These are phyloP conservation scores for Dexiosoma caninum DNA, from an alignment of 2,888 invertebrate genomes.

Conservation along the genomic window DNA sequence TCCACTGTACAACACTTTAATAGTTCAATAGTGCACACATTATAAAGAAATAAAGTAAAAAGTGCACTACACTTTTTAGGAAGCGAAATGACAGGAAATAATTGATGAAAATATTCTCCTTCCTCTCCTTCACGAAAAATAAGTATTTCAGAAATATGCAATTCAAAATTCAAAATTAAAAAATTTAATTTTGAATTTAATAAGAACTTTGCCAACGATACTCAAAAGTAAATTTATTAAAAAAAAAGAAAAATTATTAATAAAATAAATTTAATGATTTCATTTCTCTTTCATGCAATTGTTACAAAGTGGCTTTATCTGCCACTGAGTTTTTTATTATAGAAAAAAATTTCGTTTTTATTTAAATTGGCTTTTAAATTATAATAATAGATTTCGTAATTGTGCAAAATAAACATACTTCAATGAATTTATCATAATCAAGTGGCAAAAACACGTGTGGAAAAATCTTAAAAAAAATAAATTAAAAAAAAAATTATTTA, in stretches of 20 bases:
- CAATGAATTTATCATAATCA: slow-evolving; percentile 25
- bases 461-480: not conserved
- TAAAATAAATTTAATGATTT: slow-evolving; percentile 25
- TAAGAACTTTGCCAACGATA: not conserved
- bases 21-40: too few species aligned
- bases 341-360: not conserved
- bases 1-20: too few species aligned
- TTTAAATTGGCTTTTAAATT: not conserved
- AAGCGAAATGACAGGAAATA: too few species aligned
- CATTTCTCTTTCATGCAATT: not conserved
- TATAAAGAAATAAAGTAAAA: too few species aligned
- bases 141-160: too few species aligned
- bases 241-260: slow-evolving; percentile 15
- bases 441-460: not conserved
- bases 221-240: not conserved
- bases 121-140: too few species aligned
- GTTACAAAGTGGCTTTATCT: slow-evolving; percentile 1
- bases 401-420: slow-evolving; percentile 40
- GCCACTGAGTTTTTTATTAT: not conserved
- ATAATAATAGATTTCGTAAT: slow-evolving; percentile 4
- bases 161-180: too few species aligned
- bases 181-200: not conserved
- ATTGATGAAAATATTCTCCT: too few species aligned
- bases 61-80: too few species aligned
- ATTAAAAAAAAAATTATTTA: too few species aligned